Percentiles rank a stretch among this genome's conserved stretches.
Evolutionary conservation across 2,888 invertebrate genomes (phyloP).

Genomic region (Mesorhabditis spiculigera): DNA sequence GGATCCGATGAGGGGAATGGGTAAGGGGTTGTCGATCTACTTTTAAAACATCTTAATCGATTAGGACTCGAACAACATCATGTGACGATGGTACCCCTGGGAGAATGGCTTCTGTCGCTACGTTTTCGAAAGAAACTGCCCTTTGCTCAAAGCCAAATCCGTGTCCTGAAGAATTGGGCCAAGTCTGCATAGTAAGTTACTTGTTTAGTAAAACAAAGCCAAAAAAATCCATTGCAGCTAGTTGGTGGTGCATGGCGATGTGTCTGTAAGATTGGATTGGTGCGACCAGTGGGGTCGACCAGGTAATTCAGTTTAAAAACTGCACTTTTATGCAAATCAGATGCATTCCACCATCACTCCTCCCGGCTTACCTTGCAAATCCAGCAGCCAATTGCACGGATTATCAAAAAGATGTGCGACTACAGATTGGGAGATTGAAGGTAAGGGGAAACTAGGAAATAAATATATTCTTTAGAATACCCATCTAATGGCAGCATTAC

Average conservation of each 20-base stretch:
- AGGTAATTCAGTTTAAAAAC: constrained; percentile 9
- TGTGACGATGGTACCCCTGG: constrained; percentile 23
- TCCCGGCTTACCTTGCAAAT: constrained; percentile 40
- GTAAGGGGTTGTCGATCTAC: constrained; percentile 18
- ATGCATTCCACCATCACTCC: constrained; percentile 45
- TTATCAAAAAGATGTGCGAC: constrained; percentile 19
- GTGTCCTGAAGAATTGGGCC: constrained; percentile 43
- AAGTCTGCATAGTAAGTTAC: constrained; percentile 48
- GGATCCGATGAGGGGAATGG: constrained; percentile 34
- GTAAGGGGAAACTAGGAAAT: constrained; percentile 7
- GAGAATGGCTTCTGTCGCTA: constrained; percentile 8
- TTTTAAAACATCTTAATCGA: neutral
- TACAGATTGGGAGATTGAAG: constrained; percentile 21
- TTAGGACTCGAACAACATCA: neutral
- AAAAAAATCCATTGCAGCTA: constrained; percentile 26
- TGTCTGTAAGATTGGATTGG: constrained; percentile 52
- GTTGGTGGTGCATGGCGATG: constrained; percentile 52
- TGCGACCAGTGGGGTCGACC: constrained; percentile 48
- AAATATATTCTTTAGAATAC: neutral
- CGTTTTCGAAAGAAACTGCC: neutral
- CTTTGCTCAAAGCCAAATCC: constrained; percentile 20
- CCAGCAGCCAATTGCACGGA: constrained; percentile 39
- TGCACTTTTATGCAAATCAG: neutral
- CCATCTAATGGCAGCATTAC: no score
- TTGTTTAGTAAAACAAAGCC: neutral